phyloP scores from a whole-genome alignment of 2,113 vertebrate species.

The Neolamprologus modestus region DNA sequence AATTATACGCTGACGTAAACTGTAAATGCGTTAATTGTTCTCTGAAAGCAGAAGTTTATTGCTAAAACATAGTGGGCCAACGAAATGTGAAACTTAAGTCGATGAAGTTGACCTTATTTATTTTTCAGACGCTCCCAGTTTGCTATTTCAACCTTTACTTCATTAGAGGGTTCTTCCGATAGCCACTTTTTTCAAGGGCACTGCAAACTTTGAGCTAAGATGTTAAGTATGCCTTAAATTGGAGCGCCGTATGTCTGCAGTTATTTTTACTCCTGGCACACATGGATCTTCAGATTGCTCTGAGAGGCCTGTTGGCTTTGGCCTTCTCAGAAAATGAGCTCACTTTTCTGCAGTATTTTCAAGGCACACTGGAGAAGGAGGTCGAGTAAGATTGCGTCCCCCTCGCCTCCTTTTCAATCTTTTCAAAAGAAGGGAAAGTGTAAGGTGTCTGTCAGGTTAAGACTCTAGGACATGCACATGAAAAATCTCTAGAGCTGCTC shows the following conservation, averaged over 20 bases:
- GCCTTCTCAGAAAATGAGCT: conserved; percentile 28
- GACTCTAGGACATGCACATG: conserved; percentile 55
- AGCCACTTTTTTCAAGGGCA: neutral
- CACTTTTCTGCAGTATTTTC: conserved; percentile 1
- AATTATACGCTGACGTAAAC: neutral
- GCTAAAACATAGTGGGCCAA: neutral
- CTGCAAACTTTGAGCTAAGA: conserved; percentile 13
- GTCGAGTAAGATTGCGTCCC: neutral
- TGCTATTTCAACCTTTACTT: conserved; percentile 8
- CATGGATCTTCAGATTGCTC: conserved; percentile 14
- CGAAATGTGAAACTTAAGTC: neutral
- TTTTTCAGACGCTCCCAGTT: conserved; percentile 11
- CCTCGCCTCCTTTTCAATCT: neutral
- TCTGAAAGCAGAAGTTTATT: neutral
- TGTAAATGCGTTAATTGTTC: neutral
- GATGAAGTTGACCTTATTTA: conserved; percentile 10
- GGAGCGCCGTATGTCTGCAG: conserved; percentile 26
- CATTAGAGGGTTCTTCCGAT: conserved; percentile 3
- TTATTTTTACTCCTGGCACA: conserved; percentile 45
- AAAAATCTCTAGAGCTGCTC: conserved; percentile 47
- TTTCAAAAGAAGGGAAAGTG: conserved; percentile 38
- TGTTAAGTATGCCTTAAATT: neutral
- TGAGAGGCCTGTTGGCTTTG: conserved; percentile 29
- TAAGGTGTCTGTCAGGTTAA: conserved; percentile 41
- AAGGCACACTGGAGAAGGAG: neutral